Evolutionary conservation across 2,797 vertebrate species (phyloP), one percentile per base, ranked within the genome.

Genomic region (Neosalanx taihuensis): DNA sequence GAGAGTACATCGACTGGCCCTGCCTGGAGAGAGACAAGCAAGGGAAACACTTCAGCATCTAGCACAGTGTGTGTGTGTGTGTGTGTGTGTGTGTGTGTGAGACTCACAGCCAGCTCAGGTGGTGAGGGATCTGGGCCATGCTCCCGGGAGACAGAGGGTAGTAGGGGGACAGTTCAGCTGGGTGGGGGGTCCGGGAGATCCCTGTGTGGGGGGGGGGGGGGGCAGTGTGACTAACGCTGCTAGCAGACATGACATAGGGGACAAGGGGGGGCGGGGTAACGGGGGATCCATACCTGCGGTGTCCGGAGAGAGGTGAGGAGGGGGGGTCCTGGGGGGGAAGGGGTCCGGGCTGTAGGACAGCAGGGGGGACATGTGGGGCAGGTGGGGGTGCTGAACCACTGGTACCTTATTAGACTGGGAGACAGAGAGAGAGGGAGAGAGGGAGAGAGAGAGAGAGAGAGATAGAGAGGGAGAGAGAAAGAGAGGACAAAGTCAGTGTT

Each of bases 281-380:
- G 6, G 2, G 2, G 0, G 60, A n/a, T 29, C n/a, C 51, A 62
- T 72, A 96, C 96, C 95, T 46, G 51, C 51, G 18, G 94, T 83
- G 73, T 96, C 96, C 0, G 95, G 93, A 0, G 96, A 94, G 81
- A 97, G 94, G 61, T 95, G 93, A 0, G 94, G 83, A 0, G 95
- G 93, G 0, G 94, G 92, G 0, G 94, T 94, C 1, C 92, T 93
- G 0, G 95, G 95, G 0, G 94, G 90, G 89, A 96, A 96, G 85
- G 93, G 94, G 76, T 97, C 96, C 0, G 93, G 95, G 88, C 94
- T 94, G 92, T 96, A 96, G 87, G 95, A 94, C 87, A 97, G 94
- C 88, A 97, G 94, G 0, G 96, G 95, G 0, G 94, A 95, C 80
- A 97, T 80, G 0, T 93, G 96, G 76, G 94, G 90, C 92, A 97